phyloP scores from a whole-genome alignment of 2,113 vertebrate species.

The Brachypodius melanocephalos region DNA sequence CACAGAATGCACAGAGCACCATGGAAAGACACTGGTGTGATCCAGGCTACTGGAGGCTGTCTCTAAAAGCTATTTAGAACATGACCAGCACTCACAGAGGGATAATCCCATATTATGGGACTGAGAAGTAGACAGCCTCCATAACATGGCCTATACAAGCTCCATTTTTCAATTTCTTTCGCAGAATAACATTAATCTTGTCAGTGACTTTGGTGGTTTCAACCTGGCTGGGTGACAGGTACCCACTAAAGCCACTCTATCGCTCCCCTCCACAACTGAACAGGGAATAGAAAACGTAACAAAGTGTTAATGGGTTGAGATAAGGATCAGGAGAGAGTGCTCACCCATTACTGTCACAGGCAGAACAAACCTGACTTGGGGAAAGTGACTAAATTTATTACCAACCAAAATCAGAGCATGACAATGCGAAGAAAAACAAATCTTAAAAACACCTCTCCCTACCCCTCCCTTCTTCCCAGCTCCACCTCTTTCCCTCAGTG shows the following conservation, averaged over 20 bases:
- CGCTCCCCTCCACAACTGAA: neutral
- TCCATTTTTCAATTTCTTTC: neutral
- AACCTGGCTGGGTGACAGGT: neutral
- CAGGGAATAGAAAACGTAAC: neutral
- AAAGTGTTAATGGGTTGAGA: neutral
- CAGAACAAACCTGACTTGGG: neutral
- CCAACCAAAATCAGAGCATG: neutral
- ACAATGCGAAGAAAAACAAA: neutral
- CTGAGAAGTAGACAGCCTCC: neutral
- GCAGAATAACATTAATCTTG: neutral
- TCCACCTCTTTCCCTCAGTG: neutral
- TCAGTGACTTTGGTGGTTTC: neutral
- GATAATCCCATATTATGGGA: neutral
- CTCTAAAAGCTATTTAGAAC: neutral
- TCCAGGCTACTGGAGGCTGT: neutral
- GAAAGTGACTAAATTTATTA: neutral
- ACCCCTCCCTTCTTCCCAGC: neutral
- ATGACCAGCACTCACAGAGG: neutral
- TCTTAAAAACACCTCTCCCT: neutral
- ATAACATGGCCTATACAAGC: neutral
- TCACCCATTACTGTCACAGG: neutral
- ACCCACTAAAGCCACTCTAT: neutral
- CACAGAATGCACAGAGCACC: neutral
- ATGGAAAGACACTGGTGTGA: neutral
- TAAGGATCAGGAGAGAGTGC: neutral